Base-by-base conservation (phyloP, 2,888 invertebrate genomes). In the Agrotis clavis region DNA sequence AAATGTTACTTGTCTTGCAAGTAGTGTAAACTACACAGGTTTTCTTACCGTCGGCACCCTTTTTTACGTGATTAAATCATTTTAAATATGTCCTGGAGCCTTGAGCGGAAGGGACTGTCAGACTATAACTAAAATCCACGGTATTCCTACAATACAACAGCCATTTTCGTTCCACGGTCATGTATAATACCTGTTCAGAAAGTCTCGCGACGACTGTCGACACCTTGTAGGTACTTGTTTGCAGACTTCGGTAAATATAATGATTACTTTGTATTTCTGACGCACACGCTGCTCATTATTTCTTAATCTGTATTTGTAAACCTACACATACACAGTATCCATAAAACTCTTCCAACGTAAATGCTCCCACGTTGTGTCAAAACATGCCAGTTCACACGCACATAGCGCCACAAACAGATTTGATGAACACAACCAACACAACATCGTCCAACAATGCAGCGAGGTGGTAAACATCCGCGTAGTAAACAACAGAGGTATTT, bases 401-500 rank as follows among this genome's bases (percentile, higher is more conserved):
- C 57, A 51, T 47, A 18, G 13, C 48, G n/a, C 16, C 45, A 48
- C 61, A 65, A 68, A 71, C 54, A 67, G 35, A 64, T 61, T 14
- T 57, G 25, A 60, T 61, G 62, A 67, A 60, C 21, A 61, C 7
- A 30, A 54, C n/a, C 59, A n/a, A n/a, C n/a, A n/a, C 69, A 45
- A 35, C 61, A 60, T 51, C 74, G 19, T 21, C 9, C 53, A 71
- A 54, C 13, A 14, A 74, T 60, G 48, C 64, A 35, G 56, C 19
- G 30, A 54, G 21, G 4, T 41, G 5, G 48, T 53, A 67, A 75
- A 79, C 79, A 81, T 82, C 70, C 70, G 70, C 0, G 30, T 19
- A 50, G 11, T 59, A 7, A 62, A 70, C 45, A 13, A 62, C 0
- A 18, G 9, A 50, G 7, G 14, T 45, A 14, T 7, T 41, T n/a